These are phyloP conservation scores for Corythucha ciliata DNA, from an alignment of 2,888 invertebrate genomes.

Conservation along the genomic window DNA sequence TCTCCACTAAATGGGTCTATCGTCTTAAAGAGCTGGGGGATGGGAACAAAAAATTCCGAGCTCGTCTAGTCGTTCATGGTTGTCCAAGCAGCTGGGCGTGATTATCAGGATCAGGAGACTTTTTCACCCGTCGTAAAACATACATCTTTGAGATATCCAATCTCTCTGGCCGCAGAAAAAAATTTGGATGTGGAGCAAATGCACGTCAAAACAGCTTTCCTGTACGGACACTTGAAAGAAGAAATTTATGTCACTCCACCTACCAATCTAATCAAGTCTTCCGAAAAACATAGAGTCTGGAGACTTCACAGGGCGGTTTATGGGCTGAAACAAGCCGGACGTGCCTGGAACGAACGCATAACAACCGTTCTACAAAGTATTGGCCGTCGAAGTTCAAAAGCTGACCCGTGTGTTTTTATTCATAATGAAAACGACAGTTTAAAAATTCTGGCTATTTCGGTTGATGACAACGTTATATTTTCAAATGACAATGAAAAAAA, in stretches of 20 bases:
- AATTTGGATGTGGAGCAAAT: neutral
- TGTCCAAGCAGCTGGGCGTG: neutral
- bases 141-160: slow-evolving; percentile 2
- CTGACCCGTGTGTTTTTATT: slow-evolving; percentile 7
- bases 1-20: slow-evolving; percentile 13
- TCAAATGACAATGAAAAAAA: neutral
- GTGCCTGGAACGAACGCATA: neutral
- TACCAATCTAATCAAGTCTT: neutral
- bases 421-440: neutral
- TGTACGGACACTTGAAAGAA: slow-evolving; percentile 6
- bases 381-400: neutral
- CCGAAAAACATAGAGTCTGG: slow-evolving; percentile 3
- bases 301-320: slow-evolving; percentile 6
- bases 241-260: slow-evolving; percentile 13
- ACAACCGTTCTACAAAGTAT: slow-evolving; percentile 1
- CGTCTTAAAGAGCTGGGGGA: slow-evolving; percentile 1
- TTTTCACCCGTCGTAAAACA: slow-evolving; percentile 13
- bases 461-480: slow-evolving; percentile 5
- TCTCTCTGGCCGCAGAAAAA: slow-evolving; percentile 10
- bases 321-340: slow-evolving; percentile 8
- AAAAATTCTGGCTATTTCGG: slow-evolving; percentile 6
- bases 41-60: neutral
- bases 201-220: slow-evolving; percentile 4
- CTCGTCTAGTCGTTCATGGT: slow-evolving; percentile 6
- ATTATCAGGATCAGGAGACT: slow-evolving; percentile 14